Evolutionary conservation across 1,140 invertebrate species (phyloP).

Genomic region (Conus betulinus): DNA sequence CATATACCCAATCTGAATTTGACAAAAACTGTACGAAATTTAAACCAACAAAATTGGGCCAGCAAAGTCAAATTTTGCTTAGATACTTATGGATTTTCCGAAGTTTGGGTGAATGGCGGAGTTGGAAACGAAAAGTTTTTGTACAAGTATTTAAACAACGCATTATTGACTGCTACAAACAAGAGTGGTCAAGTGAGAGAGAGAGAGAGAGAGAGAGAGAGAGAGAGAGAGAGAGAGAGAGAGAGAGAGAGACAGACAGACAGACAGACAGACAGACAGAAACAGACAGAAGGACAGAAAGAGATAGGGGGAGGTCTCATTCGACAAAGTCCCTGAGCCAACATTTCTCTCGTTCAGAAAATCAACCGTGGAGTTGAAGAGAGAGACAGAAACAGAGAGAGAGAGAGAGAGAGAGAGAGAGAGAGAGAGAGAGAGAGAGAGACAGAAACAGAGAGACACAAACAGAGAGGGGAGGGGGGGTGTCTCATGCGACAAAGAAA

Average conservation of each 20-base stretch:
- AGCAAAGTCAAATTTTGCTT: no score
- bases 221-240: not conserved
- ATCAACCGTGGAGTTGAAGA: not conserved
- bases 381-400: not conserved
- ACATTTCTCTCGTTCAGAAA: not conserved
- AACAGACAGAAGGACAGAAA: not conserved
- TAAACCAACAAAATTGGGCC: not conserved
- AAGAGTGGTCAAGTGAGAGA: no score
- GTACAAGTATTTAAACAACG: not conserved
- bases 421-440: not conserved
- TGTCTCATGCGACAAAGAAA: no score
- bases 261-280: not conserved
- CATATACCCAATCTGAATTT: no score
- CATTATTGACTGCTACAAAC: no score
- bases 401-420: constrained; percentile 5
- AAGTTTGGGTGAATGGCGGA: no score
- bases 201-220: constrained; percentile 2
- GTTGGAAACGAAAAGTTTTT: no score
- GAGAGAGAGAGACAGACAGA: not conserved
- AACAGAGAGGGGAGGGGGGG: not conserved
- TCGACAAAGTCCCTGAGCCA: not conserved
- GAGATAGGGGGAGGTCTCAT: not conserved
- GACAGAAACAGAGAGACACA: not conserved
- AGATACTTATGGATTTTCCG: no score
- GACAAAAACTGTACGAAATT: not conserved